Base-by-base conservation (phyloP, 2,888 invertebrate species). In the Chrysomela aeneicollis region DNA sequence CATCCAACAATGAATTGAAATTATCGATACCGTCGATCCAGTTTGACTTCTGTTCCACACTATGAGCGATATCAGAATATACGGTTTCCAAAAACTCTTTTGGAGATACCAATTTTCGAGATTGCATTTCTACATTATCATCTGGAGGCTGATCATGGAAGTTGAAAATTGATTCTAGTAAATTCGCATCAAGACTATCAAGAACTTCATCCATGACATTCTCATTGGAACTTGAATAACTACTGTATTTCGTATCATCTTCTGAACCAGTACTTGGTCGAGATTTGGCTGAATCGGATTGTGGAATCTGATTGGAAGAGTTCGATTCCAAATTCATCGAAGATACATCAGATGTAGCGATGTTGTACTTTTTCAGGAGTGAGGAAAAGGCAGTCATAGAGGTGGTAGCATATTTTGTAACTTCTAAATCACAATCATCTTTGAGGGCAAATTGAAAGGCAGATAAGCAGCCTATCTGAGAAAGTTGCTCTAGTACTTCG, bases 351-450 rank as follows among this genome's bases (percentile, higher is more conserved):
- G 22, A 68, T 21, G 79, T 73, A 42, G 79, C 76, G 21, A 88
- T 85, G 72, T 88, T 86, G 73, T 89, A 87, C 71, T 84, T 84
- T 59, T 85, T 82, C 1, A 92, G 78, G 62, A 88, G 86, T 5
- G 84, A 80, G 8, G 86, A 79, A 9, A 90, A 76, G 52, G 85
- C 85, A 18, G 79, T 80, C 3, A 89, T 85, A 37, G 90, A 85
- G 17, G 78, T 74, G 1, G 88, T 84, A 0, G 91, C 86, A 0
- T 84, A 81, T 69, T 88, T 89, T 65, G 90, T 86, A 0, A 93
- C 92, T 74, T 90, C 90, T 0, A 90, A 83, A 79, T 93, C 92
- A 60, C 88, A 88, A 66, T 92, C 90, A 55, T 90, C 88, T 49
- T 88, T 83, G 4, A 93, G 78, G 0, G 91, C 85, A 57, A 86